Evolutionary conservation across 1,140 invertebrate genomes (phyloP).

Genomic region (Liolophura sinensis): DNA sequence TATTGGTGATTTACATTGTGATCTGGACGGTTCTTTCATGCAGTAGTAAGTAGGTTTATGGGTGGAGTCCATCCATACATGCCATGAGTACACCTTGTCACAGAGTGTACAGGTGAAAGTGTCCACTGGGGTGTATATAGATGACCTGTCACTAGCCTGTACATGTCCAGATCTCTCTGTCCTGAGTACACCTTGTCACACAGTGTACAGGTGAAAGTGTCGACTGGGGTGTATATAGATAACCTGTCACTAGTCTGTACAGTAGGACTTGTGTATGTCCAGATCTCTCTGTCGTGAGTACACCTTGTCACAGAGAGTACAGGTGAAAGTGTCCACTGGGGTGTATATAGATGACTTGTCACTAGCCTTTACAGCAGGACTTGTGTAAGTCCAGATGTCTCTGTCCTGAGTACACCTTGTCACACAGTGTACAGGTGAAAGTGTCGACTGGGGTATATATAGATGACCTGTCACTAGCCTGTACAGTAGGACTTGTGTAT

Average conservation of each 20-base stretch:
- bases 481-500: no score
- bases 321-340: slow-evolving; percentile 32
- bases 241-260: slow-evolving; percentile 24
- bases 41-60: no score
- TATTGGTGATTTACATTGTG: no score
- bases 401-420: slow-evolving; percentile 49
- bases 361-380: slow-evolving; percentile 44
- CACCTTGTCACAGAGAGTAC: slow-evolving; percentile 53
- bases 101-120: no score
- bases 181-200: no score
- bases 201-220: no score
- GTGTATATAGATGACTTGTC: slow-evolving; percentile 4
- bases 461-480: no score
- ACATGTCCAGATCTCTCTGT: slow-evolving; percentile 37
- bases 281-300: slow-evolving; percentile 42
- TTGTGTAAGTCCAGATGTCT: slow-evolving; percentile 51
- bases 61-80: no score
- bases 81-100: no score
- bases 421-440: slow-evolving; percentile 45
- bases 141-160: slow-evolving; percentile 17
- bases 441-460: slow-evolving; percentile 21
- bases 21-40: no score
- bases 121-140: no score
- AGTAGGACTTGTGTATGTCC: slow-evolving; percentile 52
- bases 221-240: no score